Percentiles rank a stretch among this genome's conserved stretches.
Evolutionary conservation across 2,888 invertebrate species (phyloP).

Genomic region (Microplitis manilae): DNA sequence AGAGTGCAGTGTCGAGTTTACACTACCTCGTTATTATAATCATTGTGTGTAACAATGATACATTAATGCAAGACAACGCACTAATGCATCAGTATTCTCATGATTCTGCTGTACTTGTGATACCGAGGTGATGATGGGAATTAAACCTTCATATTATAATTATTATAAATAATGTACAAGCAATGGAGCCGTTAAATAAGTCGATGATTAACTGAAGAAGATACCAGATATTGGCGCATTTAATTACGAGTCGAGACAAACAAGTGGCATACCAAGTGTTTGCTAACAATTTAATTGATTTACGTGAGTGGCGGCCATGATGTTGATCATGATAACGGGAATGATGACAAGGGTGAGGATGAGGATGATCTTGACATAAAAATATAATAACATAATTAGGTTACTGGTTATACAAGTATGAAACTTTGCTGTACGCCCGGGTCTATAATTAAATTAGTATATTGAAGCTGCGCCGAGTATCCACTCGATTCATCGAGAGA

Average conservation of each 20-base stretch:
- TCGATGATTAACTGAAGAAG: no score
- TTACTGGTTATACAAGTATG: not conserved
- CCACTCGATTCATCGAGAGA: conserved; percentile 43
- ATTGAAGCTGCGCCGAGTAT: conserved; percentile 50
- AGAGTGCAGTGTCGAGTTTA: not conserved
- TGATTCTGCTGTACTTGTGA: conserved; percentile 10
- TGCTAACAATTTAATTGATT: not conserved
- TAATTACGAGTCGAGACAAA: not conserved
- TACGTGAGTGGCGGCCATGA: not conserved
- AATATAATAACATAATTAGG: not conserved
- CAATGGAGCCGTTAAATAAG: no score
- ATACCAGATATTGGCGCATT: not conserved
- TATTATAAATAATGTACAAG: no score
- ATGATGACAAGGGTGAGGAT: not conserved
- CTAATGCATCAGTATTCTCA: conserved; percentile 27
- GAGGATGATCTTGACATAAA: not conserved
- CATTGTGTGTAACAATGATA: not conserved
- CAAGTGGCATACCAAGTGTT: conserved; percentile 7
- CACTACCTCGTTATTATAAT: conserved; percentile 30
- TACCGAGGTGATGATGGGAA: not conserved
- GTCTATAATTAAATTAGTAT: conserved; percentile 54
- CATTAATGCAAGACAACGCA: not conserved
- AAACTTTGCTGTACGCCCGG: conserved; percentile 14
- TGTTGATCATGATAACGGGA: not conserved
- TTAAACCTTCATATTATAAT: not conserved